A percentile compares a stretch with the other conserved stretches of the same genome.
Conservation (phyloP, 2,888 invertebrate species). For the Protonemura montana region DNA sequence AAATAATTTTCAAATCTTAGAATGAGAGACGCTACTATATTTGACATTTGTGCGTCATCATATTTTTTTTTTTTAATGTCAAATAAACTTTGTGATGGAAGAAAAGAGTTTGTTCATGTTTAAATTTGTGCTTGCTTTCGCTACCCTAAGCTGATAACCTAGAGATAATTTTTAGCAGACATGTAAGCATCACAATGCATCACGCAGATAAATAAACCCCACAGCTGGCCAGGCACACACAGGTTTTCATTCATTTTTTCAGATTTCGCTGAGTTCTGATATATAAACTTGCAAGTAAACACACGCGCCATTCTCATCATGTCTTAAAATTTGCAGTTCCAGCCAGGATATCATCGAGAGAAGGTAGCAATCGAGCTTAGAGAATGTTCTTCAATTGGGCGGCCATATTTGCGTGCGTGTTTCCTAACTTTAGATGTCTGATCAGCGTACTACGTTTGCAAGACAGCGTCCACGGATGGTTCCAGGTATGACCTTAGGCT, state of each 20-base stretch:
- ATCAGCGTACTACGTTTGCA: conserved; percentile 45
- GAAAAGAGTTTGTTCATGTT: no score
- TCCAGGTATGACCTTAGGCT: neutral
- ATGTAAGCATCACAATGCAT: neutral
- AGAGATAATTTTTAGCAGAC: neutral
- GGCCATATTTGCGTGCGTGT: conserved; percentile 63
- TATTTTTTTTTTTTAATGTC: no score
- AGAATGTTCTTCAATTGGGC: conserved; percentile 50
- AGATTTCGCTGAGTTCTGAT: neutral
- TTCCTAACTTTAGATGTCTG: conserved; percentile 78
- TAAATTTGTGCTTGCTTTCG: no score
- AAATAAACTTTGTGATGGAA: no score
- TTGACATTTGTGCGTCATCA: no score
- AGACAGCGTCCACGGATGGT: neutral
- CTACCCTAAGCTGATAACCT: no score
- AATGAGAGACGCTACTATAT: no score
- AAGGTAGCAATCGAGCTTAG: neutral
- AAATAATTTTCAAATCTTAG: no score
- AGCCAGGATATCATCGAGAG: neutral
- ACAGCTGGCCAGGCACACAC: neutral
- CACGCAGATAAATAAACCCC: neutral
- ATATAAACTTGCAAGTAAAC: neutral
- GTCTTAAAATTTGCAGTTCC: neutral
- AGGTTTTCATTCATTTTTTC: neutral
- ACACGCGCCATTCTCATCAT: neutral